Percentiles rank a stretch among this genome's conserved stretches.
phyloP scores from a whole-genome alignment of 2,888 invertebrate species.

The Eustalomyia histrio region DNA sequence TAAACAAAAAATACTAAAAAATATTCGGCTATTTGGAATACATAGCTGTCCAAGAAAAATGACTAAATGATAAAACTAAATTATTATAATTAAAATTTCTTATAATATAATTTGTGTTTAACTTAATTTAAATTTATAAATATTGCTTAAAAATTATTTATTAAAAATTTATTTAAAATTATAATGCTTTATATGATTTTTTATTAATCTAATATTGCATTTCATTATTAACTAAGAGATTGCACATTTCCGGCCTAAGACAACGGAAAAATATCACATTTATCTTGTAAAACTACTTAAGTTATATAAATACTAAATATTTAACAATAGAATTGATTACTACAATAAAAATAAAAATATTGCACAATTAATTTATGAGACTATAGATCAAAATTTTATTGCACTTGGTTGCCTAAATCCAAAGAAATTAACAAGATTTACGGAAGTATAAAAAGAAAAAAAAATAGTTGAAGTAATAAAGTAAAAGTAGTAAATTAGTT shows the following conservation, averaged over 20 bases:
- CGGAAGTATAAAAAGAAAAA: too few species aligned
- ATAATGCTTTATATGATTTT: background rate
- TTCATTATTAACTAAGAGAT: conserved; percentile 72
- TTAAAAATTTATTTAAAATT: background rate
- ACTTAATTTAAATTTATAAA: background rate
- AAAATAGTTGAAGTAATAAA: too few species aligned
- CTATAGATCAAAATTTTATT: conserved; percentile 28
- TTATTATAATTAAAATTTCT: background rate
- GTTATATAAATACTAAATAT: conserved; percentile 7
- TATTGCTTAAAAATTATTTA: background rate
- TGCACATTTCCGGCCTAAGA: conserved; percentile 79
- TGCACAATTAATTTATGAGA: conserved; percentile 28
- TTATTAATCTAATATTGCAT: conserved; percentile 49
- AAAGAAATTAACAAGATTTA: background rate
- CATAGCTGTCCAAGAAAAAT: conserved; percentile 67
- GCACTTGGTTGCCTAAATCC: conserved; percentile 37
- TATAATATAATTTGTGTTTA: too few species aligned
- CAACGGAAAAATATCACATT: conserved; percentile 79
- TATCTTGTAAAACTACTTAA: conserved; percentile 72
- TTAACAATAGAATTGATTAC: background rate
- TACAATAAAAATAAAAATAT: conserved; percentile 18
- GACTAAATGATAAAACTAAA: conserved; percentile 34
- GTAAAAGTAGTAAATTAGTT: too few species aligned
- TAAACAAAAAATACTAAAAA: conserved; percentile 2
- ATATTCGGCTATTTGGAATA: conserved; percentile 68